These are phyloP conservation scores for Acanthosoma haemorrhoidale DNA, from an alignment of 2,888 invertebrate genomes.

Conservation along the genomic window DNA sequence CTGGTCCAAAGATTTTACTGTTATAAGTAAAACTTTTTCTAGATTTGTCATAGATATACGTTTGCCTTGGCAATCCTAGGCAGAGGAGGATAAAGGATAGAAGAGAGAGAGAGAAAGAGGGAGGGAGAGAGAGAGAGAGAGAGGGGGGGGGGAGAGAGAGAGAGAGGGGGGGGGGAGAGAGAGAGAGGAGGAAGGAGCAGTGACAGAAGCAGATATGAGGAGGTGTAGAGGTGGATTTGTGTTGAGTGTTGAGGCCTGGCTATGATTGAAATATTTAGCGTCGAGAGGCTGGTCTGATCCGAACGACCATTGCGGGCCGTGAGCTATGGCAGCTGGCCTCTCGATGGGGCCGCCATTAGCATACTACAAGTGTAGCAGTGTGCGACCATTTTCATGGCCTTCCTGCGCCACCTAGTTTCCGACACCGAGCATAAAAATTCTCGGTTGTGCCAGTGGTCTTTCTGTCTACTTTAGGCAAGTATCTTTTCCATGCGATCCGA, in stretches of 20 bases:
- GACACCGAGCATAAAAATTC: too few species aligned
- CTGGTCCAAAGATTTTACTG: too few species aligned
- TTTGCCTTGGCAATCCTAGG: too few species aligned
- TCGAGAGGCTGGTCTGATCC: background rate
- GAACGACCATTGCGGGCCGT: background rate
- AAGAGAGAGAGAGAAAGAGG: background rate
- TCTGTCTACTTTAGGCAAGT: too few species aligned
- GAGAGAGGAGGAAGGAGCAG: background rate
- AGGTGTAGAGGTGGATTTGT: background rate
- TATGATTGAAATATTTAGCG: conserved; percentile 16
- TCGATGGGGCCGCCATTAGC: background rate
- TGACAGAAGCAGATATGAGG: background rate
- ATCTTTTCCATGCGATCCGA: too few species aligned
- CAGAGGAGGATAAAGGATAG: too few species aligned
- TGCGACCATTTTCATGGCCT: background rate
- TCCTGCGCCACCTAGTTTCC: too few species aligned
- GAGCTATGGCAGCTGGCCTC: background rate
- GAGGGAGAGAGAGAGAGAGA: background rate
- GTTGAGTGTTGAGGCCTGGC: conserved; percentile 14
- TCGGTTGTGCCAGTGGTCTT: too few species aligned
- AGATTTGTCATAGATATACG: too few species aligned
- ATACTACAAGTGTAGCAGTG: conserved; percentile 12
- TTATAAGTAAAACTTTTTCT: too few species aligned
- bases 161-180: background rate
- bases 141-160: background rate